Percentiles rank a stretch among this genome's conserved stretches.
These are phyloP conservation scores for Paragorgia papillata DNA, from an alignment of 92 coral and sea anemone species.

Conservation along the genomic window DNA sequence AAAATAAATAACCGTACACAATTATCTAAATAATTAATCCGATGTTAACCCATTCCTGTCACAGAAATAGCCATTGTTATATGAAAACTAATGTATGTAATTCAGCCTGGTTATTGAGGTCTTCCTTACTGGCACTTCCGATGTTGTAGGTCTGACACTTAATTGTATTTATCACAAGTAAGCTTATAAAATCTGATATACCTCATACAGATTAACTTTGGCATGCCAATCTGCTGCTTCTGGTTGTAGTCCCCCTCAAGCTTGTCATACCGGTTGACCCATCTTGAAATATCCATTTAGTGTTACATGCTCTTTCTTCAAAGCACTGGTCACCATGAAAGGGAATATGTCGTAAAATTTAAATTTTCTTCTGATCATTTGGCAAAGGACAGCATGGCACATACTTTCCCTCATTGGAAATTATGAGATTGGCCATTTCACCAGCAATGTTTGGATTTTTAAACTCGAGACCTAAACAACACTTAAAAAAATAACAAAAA, in stretches of 20 bases:
- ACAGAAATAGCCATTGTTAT: no score
- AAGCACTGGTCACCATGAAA: slow-evolving; percentile 64
- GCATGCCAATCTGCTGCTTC: slow-evolving; percentile 67
- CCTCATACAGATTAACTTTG: slow-evolving; percentile 61
- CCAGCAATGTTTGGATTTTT: slow-evolving; percentile 56
- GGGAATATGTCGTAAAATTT: slow-evolving; percentile 35
- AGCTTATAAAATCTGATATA: background rate
- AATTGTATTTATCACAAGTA: background rate
- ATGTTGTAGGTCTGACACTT: no score
- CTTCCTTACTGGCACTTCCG: no score
- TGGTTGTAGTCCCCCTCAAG: slow-evolving; percentile 57
- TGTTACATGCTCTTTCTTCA: slow-evolving; percentile 66
- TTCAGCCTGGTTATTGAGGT: no score
- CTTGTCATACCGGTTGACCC: slow-evolving; percentile 51
- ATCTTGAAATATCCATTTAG: slow-evolving; percentile 60
- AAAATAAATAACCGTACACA: no score
- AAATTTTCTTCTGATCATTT: slow-evolving; percentile 16
- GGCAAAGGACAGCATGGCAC: slow-evolving; percentile 43
- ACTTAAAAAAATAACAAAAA: slow-evolving; percentile 44
- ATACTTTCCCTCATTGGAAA: slow-evolving; percentile 51
- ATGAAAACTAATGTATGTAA: no score
- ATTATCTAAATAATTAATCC: no score
- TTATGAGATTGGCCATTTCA: slow-evolving; percentile 61
- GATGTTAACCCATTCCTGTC: no score
- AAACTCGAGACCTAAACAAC: slow-evolving; percentile 58